Percentiles rank a stretch among this genome's conserved stretches.
phyloP scores from a whole-genome alignment of 2,113 vertebrate species.

The Oncorhynchus gorbuscha region DNA sequence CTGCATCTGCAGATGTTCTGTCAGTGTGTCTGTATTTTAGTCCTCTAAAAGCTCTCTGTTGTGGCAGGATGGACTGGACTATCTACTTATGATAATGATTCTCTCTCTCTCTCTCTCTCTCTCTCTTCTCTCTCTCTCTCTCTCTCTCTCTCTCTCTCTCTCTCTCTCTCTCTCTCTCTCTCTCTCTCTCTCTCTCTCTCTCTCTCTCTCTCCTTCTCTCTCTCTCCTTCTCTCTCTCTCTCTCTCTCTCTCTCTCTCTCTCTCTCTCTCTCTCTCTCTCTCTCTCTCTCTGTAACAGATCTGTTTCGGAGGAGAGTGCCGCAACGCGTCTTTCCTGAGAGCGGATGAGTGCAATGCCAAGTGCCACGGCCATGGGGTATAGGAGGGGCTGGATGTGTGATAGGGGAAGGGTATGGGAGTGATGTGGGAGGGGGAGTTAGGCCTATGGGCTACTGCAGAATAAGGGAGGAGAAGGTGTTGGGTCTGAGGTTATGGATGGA shows the following conservation, averaged over 20 bases:
- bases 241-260: neutral
- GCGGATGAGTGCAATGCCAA: conserved; percentile 83
- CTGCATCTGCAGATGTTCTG: neutral
- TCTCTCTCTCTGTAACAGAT: conserved; percentile 71
- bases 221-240: neutral
- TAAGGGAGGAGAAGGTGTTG: too few relatives aligned
- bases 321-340: conserved; percentile 86
- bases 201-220: conserved; percentile 1
- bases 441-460: too few relatives aligned
- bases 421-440: neutral
- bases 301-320: conserved; percentile 93
- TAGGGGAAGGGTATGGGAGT: neutral
- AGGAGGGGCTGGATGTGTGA: conserved; percentile 38
- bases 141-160: neutral
- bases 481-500: neutral
- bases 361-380: conserved; percentile 87
- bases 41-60: neutral
- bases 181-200: neutral
- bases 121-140: neutral
- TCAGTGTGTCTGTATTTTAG: neutral
- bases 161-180: neutral
- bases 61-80: neutral
- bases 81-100: neutral
- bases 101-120: neutral
- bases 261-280: neutral